Evolutionary conservation across 2,888 invertebrate species (phyloP).

Genomic region (Phyllotreta striolata): DNA sequence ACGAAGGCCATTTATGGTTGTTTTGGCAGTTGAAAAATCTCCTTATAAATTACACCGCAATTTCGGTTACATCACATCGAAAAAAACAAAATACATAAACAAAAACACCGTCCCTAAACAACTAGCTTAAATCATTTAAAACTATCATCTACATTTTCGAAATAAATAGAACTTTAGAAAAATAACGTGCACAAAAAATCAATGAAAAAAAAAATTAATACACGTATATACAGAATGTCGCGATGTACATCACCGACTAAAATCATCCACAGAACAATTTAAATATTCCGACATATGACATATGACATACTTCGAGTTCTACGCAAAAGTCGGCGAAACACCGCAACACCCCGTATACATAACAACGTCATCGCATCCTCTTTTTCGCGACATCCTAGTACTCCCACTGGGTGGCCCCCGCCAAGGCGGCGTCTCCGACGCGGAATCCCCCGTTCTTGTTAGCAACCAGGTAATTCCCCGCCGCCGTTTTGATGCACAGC

Average conservation of each 20-base stretch:
- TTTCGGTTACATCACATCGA: slow-evolving; percentile 42
- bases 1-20: slow-evolving; percentile 38
- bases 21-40: slow-evolving; percentile 44
- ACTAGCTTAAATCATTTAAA: slow-evolving; percentile 22
- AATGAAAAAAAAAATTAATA: slow-evolving; percentile 39
- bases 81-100: not conserved
- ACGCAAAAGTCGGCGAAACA: too few species aligned
- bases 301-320: too few species aligned
- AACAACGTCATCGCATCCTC: too few species aligned
- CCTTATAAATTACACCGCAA: slow-evolving; percentile 31
- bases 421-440: slow-evolving; percentile 79
- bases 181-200: slow-evolving; percentile 39
- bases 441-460: slow-evolving; percentile 92
- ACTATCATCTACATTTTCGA: slow-evolving; percentile 37
- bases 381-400: slow-evolving; percentile 70
- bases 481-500: slow-evolving; percentile 84
- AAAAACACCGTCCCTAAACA: slow-evolving; percentile 1
- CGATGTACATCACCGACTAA: too few species aligned
- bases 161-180: slow-evolving; percentile 45
- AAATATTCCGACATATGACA: too few species aligned
- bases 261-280: too few species aligned
- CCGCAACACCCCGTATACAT: too few species aligned
- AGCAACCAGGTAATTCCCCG: slow-evolving; percentile 82
- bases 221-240: too few species aligned
- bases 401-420: slow-evolving; percentile 91